These are phyloP conservation scores for Drosophila anomalipes DNA, from an alignment of 2,888 invertebrate genomes.

Conservation along the genomic window DNA sequence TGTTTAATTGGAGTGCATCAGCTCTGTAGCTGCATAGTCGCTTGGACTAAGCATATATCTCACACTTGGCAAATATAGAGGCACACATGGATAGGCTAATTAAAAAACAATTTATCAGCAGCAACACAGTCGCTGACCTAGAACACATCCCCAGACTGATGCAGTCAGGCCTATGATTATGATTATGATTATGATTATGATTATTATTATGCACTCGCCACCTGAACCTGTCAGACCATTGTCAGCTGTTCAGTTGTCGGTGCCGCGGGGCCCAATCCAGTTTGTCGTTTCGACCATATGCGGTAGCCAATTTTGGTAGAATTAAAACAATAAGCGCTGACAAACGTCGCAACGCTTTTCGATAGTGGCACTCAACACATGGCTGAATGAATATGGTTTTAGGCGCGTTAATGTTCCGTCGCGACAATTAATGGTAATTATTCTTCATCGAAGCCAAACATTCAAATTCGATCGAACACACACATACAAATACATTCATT, in stretches of 20 bases:
- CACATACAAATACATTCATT: neutral
- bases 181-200: slow-evolving; percentile 11
- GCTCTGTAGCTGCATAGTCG: slow-evolving; percentile 40
- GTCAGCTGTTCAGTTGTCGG: slow-evolving; percentile 45
- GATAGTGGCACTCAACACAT: slow-evolving; percentile 60
- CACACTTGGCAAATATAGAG: neutral
- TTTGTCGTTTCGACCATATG: slow-evolving; percentile 29
- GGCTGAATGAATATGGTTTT: slow-evolving; percentile 63
- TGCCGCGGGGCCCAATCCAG: slow-evolving; percentile 36
- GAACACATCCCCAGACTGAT: slow-evolving; percentile 13
- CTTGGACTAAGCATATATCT: slow-evolving; percentile 25
- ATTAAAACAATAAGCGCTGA: slow-evolving; percentile 76
- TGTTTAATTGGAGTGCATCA: slow-evolving; percentile 61
- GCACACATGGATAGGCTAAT: slow-evolving; percentile 53
- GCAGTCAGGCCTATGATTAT: slow-evolving; percentile 8
- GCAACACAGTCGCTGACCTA: slow-evolving; percentile 17
- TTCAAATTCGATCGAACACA: slow-evolving; percentile 40
- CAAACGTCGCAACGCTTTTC: slow-evolving; percentile 53
- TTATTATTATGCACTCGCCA: slow-evolving; percentile 57
- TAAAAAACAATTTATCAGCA: slow-evolving; percentile 81
- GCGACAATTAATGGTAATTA: slow-evolving; percentile 77
- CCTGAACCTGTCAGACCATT: slow-evolving; percentile 51
- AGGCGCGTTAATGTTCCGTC: slow-evolving; percentile 52
- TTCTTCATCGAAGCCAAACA: slow-evolving; percentile 61
- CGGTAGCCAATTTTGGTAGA: slow-evolving; percentile 47